Evolutionary conservation across 1,140 invertebrate species (phyloP).

Genomic region (Muscidifurax raptorellus): DNA sequence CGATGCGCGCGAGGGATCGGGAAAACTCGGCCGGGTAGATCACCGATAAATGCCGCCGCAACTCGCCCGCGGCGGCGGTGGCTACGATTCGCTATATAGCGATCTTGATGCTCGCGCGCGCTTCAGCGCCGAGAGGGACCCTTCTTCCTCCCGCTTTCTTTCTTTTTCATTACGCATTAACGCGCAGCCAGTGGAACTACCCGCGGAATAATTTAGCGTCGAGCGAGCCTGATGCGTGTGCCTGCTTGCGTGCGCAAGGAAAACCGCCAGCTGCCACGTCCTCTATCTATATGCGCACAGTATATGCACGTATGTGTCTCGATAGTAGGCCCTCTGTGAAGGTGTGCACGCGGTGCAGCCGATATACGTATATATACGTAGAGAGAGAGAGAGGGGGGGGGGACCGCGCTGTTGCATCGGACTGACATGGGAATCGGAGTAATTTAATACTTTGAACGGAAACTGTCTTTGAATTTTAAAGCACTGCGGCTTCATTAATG

Average conservation of each 20-base stretch:
- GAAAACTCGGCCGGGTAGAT: constrained; percentile 29
- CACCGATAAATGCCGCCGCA: constrained; percentile 38
- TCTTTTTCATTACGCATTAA: constrained; percentile 51
- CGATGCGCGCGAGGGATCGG: neutral
- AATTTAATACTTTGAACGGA: constrained; percentile 36
- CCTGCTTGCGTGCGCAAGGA: constrained; percentile 50
- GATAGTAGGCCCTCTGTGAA: neutral
- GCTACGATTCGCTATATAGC: neutral
- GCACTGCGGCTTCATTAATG: neutral
- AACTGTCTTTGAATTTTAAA: constrained; percentile 24
- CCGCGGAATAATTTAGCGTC: constrained; percentile 41
- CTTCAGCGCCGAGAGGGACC: neutral
- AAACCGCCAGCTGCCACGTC: constrained; percentile 19
- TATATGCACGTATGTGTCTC: neutral
- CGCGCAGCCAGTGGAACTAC: constrained; percentile 48
- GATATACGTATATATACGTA: neutral
- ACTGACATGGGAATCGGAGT: constrained; percentile 45
- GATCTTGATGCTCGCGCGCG: constrained; percentile 23
- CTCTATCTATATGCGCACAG: neutral
- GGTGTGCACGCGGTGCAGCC: neutral
- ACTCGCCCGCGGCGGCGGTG: neutral
- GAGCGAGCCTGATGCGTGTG: neutral
- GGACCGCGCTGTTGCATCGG: neutral
- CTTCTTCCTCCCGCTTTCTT: constrained; percentile 8
- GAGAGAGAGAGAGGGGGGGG: neutral